Conservation (phyloP, 2,888 invertebrate species). For the Hypomecis atomaria region DNA sequence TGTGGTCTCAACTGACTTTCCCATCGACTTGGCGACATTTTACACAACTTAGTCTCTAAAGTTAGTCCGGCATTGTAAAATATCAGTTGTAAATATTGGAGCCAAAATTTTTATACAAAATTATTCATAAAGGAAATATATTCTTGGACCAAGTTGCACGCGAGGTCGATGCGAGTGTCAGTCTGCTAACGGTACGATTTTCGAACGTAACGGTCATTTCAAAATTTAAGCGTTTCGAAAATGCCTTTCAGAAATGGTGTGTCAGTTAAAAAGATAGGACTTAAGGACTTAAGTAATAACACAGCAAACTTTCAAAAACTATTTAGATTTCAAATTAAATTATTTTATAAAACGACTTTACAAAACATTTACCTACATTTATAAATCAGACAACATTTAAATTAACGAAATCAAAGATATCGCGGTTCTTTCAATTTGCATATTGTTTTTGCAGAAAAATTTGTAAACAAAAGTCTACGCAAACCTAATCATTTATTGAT, state of each 20-base stretch:
- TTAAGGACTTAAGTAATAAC: background rate
- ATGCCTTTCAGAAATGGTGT: constrained; percentile 4
- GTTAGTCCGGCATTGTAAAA: constrained; percentile 80
- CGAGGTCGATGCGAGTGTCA: constrained; percentile 44
- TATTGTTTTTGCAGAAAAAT: too few species aligned
- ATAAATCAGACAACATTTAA: too few species aligned
- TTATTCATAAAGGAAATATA: constrained; percentile 77
- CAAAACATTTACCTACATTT: too few species aligned
- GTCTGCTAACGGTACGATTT: constrained; percentile 44
- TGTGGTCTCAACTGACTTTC: constrained; percentile 36
- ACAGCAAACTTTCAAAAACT: background rate
- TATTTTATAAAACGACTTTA: too few species aligned
- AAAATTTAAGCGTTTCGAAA: constrained; percentile 14
- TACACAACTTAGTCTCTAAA: constrained; percentile 71
- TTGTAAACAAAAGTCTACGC: too few species aligned
- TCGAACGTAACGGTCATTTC: constrained; percentile 14
- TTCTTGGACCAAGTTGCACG: constrained; percentile 72
- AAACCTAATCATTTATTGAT: too few species aligned
- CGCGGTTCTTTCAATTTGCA: too few species aligned
- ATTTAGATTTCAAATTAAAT: too few species aligned
- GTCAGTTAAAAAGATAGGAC: background rate
- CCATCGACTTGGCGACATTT: constrained; percentile 55
- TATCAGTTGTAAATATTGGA: constrained; percentile 82
- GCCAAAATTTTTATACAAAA: constrained; percentile 83
- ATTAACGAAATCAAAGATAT: too few species aligned